A percentile compares a stretch with the other conserved stretches of the same genome.
phyloP scores from a whole-genome alignment of 2,113 vertebrate species.

The Melanostigma gelatinosum region DNA sequence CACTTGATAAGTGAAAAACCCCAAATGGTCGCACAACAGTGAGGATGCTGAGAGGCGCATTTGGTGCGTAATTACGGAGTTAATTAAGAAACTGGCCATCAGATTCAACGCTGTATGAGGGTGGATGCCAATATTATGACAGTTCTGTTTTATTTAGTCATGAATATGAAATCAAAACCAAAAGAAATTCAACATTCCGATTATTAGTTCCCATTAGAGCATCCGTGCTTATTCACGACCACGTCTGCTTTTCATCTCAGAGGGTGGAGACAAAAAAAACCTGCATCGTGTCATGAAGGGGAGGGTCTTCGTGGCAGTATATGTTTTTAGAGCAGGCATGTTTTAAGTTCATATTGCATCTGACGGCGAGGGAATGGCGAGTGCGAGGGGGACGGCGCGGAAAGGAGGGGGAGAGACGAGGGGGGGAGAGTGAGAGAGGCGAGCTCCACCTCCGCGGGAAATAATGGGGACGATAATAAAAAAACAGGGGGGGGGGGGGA shows the following conservation, averaged over 20 bases:
- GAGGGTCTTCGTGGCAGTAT: conserved; percentile 79
- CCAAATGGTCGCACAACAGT: not conserved
- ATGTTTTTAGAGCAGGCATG: conserved; percentile 80
- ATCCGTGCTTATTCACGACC: conserved; percentile 17
- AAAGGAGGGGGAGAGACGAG: conserved; percentile 24
- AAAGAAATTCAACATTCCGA: not conserved
- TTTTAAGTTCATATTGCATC: conserved; percentile 78
- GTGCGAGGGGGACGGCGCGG: conserved; percentile 32
- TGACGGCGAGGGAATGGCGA: conserved; percentile 63
- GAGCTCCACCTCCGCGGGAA: conserved; percentile 75
- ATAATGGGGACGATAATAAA: conserved; percentile 78
- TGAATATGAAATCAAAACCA: not conserved
- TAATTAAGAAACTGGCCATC: not conserved
- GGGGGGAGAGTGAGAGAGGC: conserved; percentile 35
- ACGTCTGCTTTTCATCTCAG: conserved; percentile 43
- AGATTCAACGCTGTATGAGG: not conserved
- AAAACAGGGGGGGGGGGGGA: conserved; percentile 49
- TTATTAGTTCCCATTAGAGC: conserved; percentile 1
- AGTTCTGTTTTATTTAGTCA: not conserved
- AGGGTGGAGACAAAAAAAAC: conserved; percentile 78
- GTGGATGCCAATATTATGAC: not conserved
- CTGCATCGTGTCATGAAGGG: conserved; percentile 81
- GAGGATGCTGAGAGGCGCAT: not conserved
- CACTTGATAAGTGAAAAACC: conserved; percentile 45
- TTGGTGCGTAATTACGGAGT: conserved; percentile 29